Evolutionary conservation across 2,797 vertebrate genomes (phyloP).

Genomic region (Trichosurus vulpecula): DNA sequence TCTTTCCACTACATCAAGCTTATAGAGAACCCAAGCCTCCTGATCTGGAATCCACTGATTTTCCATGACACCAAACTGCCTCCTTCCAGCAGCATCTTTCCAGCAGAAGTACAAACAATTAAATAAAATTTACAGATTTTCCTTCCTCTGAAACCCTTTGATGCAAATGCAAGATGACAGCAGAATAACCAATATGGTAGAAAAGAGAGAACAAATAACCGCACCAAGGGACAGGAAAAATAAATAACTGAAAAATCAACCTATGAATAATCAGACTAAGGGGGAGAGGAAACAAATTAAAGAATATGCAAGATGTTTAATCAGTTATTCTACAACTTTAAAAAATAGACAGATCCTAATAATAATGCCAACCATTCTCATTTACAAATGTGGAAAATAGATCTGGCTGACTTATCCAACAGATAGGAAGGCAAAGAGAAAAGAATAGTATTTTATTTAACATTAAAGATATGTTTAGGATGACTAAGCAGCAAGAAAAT

Average conservation of each 20-base stretch:
- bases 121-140: not conserved
- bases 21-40: not conserved
- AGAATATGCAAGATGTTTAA: not conserved
- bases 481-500: not conserved
- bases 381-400: not conserved
- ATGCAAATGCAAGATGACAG: not conserved
- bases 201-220: not conserved
- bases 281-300: not conserved
- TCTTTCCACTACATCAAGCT: not conserved
- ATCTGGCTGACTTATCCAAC: too few species aligned
- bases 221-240: not conserved
- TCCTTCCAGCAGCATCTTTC: constrained; percentile 3
- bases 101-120: not conserved
- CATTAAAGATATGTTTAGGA: not conserved
- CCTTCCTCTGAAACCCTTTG: not conserved
- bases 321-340: not conserved
- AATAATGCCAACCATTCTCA: not conserved
- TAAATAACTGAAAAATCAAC: not conserved
- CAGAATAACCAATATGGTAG: not conserved
- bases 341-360: not conserved
- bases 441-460: not conserved
- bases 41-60: not conserved
- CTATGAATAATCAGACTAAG: not conserved
- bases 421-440: too few species aligned
- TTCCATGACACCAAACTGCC: not conserved